phyloP scores from a whole-genome alignment of 92 coral and sea anemone genomes.

The Siderastrea siderea region DNA sequence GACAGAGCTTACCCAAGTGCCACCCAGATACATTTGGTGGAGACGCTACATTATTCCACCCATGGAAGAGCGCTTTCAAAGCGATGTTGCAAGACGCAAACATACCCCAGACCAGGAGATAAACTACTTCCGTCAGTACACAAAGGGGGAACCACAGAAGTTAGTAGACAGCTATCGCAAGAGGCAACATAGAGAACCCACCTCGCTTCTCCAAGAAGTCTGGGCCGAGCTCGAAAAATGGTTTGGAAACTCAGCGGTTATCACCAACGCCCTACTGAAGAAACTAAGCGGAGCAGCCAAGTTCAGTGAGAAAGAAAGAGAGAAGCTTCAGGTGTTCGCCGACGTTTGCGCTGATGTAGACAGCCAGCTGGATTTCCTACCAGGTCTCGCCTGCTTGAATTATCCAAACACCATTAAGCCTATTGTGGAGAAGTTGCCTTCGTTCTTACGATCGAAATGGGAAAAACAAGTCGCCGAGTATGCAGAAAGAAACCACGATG shows the following conservation, averaged over 20 bases:
- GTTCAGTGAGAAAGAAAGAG: background rate
- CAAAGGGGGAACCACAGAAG: background rate
- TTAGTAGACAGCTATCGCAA: background rate
- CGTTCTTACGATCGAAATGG: background rate
- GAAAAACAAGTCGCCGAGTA: background rate
- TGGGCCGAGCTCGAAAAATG: background rate
- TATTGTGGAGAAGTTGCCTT: background rate
- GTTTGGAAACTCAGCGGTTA: background rate
- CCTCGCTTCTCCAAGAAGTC: background rate
- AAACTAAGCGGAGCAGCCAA: background rate
- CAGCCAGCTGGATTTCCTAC: background rate
- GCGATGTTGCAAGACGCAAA: background rate
- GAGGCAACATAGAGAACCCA: background rate
- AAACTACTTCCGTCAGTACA: background rate
- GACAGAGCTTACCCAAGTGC: background rate
- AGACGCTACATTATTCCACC: background rate
- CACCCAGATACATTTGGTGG: background rate
- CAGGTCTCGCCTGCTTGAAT: background rate
- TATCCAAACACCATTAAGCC: background rate
- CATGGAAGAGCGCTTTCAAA: background rate
- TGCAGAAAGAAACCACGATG: background rate
- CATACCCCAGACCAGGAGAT: background rate
- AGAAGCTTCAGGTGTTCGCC: background rate
- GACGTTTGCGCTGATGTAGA: background rate
- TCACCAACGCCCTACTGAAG: background rate